Percentiles rank a stretch among this genome's conserved stretches.
Evolutionary conservation across 2,113 vertebrate genomes (phyloP).

Genomic region (Grammomys surdaster): DNA sequence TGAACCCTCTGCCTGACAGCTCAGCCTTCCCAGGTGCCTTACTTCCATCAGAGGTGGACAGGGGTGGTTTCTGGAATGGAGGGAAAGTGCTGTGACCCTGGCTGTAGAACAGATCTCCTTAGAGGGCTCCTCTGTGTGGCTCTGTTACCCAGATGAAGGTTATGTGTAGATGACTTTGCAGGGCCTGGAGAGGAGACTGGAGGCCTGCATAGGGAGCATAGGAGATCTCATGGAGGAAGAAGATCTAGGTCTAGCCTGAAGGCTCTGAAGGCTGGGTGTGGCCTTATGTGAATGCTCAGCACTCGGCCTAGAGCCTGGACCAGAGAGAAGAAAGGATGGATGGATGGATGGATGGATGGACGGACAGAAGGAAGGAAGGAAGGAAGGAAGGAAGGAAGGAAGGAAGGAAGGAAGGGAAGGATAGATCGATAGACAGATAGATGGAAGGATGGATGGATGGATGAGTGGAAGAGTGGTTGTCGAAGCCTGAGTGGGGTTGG

Average conservation of each 20-base stretch:
- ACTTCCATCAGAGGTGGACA: background rate
- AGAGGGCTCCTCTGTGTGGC: background rate
- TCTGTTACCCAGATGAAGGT: background rate
- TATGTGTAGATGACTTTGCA: background rate
- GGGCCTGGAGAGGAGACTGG: background rate
- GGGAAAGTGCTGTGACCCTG: background rate
- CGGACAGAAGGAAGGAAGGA: background rate
- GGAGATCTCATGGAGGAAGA: slow-evolving; percentile 7
- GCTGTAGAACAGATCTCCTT: background rate
- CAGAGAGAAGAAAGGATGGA: background rate
- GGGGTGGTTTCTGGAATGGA: background rate
- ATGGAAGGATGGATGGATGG: background rate
- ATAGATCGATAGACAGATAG: too few relatives aligned
- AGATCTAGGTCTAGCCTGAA: too few relatives aligned
- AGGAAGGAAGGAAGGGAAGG: too few relatives aligned
- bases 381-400: too few relatives aligned
- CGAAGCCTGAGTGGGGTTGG: background rate
- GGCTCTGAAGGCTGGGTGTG: background rate
- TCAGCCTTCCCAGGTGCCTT: background rate
- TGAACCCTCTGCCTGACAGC: background rate
- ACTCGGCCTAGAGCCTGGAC: background rate
- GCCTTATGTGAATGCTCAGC: background rate
- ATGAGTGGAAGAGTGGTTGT: background rate
- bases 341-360: too few relatives aligned
- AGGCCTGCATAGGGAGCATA: background rate